phyloP scores from a whole-genome alignment of 35 echinoderm and acorn worm species.

The Strongylocentrotus purpuratus region DNA sequence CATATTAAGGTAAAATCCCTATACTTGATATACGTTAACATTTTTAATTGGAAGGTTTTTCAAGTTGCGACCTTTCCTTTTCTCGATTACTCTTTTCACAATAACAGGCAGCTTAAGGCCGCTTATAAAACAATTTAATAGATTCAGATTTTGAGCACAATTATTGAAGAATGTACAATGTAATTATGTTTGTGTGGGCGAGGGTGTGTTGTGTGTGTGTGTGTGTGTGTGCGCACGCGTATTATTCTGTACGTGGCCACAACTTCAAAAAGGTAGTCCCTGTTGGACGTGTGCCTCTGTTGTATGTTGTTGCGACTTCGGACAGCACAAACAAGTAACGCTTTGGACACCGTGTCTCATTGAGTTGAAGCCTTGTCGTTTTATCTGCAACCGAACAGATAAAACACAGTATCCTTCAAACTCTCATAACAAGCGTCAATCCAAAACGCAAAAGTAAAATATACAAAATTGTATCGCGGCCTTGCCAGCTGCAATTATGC shows the following conservation, averaged over 20 bases:
- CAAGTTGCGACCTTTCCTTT: background rate
- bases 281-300: background rate
- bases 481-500: background rate
- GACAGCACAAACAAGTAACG: background rate
- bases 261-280: background rate
- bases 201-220: background rate
- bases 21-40: too few relatives aligned
- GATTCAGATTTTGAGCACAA: background rate
- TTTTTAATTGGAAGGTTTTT: background rate
- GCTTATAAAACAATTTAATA: background rate
- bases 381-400: background rate
- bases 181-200: background rate
- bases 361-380: background rate
- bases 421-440: conserved; percentile 17
- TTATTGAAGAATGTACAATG: background rate
- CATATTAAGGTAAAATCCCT: too few relatives aligned
- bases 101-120: too few relatives aligned
- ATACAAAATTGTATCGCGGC: background rate
- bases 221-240: too few relatives aligned
- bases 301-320: background rate
- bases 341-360: background rate
- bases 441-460: background rate
- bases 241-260: background rate
- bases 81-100: background rate
- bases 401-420: background rate